phyloP scores from a whole-genome alignment of 2,113 vertebrate species.

The Pedetes capensis region DNA sequence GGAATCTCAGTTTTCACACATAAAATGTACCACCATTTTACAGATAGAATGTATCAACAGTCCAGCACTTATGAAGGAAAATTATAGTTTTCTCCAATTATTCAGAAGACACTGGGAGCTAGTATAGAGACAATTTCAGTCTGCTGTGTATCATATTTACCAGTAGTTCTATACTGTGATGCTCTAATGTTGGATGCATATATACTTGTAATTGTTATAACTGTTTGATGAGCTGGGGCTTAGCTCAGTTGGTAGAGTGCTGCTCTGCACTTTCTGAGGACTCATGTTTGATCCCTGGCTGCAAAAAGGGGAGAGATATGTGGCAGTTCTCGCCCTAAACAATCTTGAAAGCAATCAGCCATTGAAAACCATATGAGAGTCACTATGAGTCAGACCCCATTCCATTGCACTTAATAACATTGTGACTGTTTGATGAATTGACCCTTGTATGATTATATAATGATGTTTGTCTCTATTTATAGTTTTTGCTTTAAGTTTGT shows the following conservation, averaged over 20 bases:
- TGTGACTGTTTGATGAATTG: background rate
- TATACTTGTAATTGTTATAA: background rate
- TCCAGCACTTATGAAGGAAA: background rate
- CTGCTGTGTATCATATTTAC: background rate
- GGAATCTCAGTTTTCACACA: background rate
- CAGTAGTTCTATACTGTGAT: background rate
- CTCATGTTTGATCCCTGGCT: no score
- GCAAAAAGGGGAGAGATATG: no score
- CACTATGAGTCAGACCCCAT: no score
- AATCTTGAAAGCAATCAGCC: no score
- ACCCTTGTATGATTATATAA: background rate
- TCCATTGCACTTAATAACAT: no score
- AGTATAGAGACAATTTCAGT: background rate
- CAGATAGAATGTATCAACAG: background rate
- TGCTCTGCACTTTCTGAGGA: no score
- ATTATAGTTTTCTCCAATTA: background rate
- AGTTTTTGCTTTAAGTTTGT: background rate
- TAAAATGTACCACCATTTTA: background rate
- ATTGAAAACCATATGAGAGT: no score
- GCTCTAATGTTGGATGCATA: background rate
- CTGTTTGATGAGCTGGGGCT: background rate
- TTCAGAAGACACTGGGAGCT: background rate
- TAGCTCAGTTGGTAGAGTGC: no score
- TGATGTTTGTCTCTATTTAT: background rate
- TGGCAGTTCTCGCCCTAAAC: no score